Percentiles rank a stretch among this genome's conserved stretches.
These are phyloP conservation scores for Tachysurus vachellii DNA, from an alignment of 2,113 vertebrate species.

Conservation along the genomic window DNA sequence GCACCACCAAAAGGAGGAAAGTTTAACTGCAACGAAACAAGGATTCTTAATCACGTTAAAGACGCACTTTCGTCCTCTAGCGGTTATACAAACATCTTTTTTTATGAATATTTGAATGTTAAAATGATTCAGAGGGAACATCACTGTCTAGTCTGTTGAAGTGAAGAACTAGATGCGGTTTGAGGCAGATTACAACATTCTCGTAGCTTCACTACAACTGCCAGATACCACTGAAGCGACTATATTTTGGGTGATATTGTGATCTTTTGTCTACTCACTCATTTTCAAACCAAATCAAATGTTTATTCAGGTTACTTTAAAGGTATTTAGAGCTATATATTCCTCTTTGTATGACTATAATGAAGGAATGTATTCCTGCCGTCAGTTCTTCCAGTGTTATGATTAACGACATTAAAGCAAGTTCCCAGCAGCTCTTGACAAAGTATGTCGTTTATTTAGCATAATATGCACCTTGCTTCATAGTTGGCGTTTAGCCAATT, in stretches of 20 bases:
- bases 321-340: neutral
- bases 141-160: neutral
- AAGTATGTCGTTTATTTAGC: slow-evolving; percentile 9
- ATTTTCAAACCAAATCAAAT: neutral
- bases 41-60: neutral
- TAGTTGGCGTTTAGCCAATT: slow-evolving; percentile 33
- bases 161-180: neutral
- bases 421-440: slow-evolving; percentile 4
- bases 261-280: neutral
- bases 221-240: neutral
- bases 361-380: neutral
- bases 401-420: neutral
- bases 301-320: neutral
- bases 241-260: neutral
- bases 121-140: neutral
- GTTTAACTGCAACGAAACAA: neutral
- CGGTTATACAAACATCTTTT: neutral
- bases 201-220: neutral
- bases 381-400: neutral
- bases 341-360: neutral
- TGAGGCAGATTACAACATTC: neutral
- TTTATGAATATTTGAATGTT: neutral
- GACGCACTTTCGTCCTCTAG: neutral
- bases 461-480: neutral
- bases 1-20: neutral